phyloP scores from a whole-genome alignment of 2,888 invertebrate genomes.

The Drosophila koepferae region DNA sequence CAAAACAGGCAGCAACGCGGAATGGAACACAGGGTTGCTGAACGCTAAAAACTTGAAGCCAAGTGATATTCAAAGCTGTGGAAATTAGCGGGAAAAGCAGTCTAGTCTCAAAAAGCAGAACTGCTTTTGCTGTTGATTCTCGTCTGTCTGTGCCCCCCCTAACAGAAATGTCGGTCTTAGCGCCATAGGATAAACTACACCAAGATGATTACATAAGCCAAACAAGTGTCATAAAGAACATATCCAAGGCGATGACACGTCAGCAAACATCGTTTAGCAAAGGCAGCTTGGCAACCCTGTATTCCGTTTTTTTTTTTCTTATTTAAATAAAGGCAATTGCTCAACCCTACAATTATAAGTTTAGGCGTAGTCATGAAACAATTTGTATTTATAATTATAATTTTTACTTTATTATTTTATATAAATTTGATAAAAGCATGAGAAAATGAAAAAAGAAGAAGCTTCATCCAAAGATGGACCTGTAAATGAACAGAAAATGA shows the following conservation, averaged over 20 bases:
- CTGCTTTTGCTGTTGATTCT: not conserved
- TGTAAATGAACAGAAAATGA: conserved; percentile 18
- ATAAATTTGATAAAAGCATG: not conserved
- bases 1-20: conserved; percentile 33
- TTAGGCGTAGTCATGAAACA: conserved; percentile 9
- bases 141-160: too few relatives aligned
- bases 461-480: conserved; percentile 18
- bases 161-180: too few relatives aligned
- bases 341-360: conserved; percentile 31
- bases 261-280: not conserved
- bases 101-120: not conserved
- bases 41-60: conserved; percentile 26
- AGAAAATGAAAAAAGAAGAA: not conserved
- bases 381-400: not conserved
- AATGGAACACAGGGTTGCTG: conserved; percentile 69
- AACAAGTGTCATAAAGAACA: not conserved
- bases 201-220: not conserved
- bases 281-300: conserved; percentile 28
- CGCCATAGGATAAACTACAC: not conserved
- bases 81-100: not conserved
- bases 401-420: not conserved
- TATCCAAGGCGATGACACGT: not conserved
- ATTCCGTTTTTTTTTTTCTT: not conserved
- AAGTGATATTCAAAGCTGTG: conserved; percentile 31
- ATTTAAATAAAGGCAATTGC: not conserved